Percentiles rank a stretch among this genome's conserved stretches.
phyloP scores from a whole-genome alignment of 2,888 invertebrate genomes.

The Apoda limacodes region DNA sequence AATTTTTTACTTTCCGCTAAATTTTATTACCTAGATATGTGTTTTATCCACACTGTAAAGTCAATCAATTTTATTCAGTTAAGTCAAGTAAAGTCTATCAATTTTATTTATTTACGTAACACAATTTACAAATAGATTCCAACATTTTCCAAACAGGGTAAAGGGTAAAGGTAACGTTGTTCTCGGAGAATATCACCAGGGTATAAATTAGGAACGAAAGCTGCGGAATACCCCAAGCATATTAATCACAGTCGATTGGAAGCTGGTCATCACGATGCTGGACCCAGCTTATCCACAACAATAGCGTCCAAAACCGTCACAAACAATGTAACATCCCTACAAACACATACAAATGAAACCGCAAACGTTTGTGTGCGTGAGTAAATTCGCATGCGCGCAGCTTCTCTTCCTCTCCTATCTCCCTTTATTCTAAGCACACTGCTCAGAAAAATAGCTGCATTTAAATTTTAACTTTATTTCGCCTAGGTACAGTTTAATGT shows the following conservation, averaged over 20 bases:
- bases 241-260: constrained; percentile 40
- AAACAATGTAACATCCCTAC: constrained; percentile 42
- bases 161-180: too few relatives aligned
- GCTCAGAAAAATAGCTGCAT: constrained; percentile 17
- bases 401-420: constrained; percentile 61
- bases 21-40: too few relatives aligned
- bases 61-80: too few relatives aligned
- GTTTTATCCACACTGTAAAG: too few relatives aligned
- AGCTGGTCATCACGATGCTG: constrained; percentile 25
- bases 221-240: constrained; percentile 16
- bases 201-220: constrained; percentile 8
- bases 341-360: constrained; percentile 24
- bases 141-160: too few relatives aligned
- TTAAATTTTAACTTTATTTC: constrained; percentile 15
- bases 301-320: constrained; percentile 45
- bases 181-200: too few relatives aligned
- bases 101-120: too few relatives aligned
- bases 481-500: constrained; percentile 18
- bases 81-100: too few relatives aligned
- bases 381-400: constrained; percentile 61
- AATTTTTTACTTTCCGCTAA: too few relatives aligned
- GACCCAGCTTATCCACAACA: constrained; percentile 42
- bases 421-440: constrained; percentile 19
- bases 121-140: too few relatives aligned
- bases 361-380: constrained; percentile 25